Conservation (phyloP, 1,140 invertebrate genomes). For the Coptotermes formosanus region DNA sequence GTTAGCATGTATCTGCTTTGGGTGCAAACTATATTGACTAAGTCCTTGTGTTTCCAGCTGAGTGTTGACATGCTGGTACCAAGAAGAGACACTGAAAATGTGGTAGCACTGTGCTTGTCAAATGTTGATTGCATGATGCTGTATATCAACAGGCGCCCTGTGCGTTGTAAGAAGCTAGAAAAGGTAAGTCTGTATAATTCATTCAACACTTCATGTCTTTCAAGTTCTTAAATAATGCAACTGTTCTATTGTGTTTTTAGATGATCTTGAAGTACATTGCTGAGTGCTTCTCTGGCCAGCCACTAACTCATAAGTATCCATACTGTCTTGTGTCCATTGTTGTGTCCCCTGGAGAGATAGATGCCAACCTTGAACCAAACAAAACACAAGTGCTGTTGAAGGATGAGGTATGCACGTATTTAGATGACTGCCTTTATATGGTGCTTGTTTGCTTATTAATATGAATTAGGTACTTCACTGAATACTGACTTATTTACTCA, state of each 20-base stretch:
- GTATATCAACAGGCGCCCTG: slow-evolving; percentile 58
- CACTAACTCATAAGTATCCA: slow-evolving; percentile 45
- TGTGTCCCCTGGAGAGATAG: slow-evolving; percentile 51
- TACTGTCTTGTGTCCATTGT: slow-evolving; percentile 51
- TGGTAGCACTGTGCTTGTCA: slow-evolving; percentile 43
- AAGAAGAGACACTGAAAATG: slow-evolving; percentile 45
- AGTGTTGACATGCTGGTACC: slow-evolving; percentile 52
- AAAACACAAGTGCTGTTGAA: slow-evolving; percentile 59
- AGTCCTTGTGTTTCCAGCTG: slow-evolving; percentile 40
- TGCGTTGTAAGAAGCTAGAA: slow-evolving; percentile 56
- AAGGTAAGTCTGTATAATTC: slow-evolving; percentile 50
- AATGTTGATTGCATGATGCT: slow-evolving; percentile 45
- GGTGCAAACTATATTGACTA: not conserved
- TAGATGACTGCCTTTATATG: not conserved
- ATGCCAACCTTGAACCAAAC: slow-evolving; percentile 67
- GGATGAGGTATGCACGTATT: slow-evolving; percentile 47
- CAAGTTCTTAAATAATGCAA: not conserved
- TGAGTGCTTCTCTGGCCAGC: slow-evolving; percentile 21
- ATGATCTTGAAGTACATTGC: slow-evolving; percentile 22
- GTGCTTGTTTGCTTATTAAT: slow-evolving; percentile 20
- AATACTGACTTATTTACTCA: slow-evolving; percentile 26
- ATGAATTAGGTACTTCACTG: slow-evolving; percentile 22
- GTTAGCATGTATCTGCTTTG: too few relatives aligned
- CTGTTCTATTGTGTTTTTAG: not conserved
- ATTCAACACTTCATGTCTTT: not conserved